Percentiles rank a stretch among this genome's conserved stretches.
phyloP scores from a whole-genome alignment of 2,888 invertebrate genomes.

The Parelbella ahira region DNA sequence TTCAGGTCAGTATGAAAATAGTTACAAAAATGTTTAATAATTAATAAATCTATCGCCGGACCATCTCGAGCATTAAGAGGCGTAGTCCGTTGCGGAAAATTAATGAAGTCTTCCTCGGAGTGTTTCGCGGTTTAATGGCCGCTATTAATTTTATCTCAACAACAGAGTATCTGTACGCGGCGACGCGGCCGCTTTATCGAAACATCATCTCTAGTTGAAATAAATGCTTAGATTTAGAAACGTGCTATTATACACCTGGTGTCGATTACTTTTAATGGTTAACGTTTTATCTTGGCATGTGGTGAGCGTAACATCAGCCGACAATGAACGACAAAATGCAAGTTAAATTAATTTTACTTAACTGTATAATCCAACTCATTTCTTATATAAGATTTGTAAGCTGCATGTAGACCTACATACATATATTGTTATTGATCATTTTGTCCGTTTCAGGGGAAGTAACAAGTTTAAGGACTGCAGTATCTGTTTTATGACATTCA shows the following conservation, averaged over 20 bases:
- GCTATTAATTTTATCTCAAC: conserved; percentile 76
- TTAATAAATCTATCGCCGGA: conserved; percentile 70
- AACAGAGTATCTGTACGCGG: conserved; percentile 46
- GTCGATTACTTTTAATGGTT: conserved; percentile 17
- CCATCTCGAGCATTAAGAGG: conserved; percentile 65
- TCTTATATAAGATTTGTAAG: too few relatives aligned
- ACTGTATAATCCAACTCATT: too few relatives aligned
- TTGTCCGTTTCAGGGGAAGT: too few relatives aligned
- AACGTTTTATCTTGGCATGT: not conserved
- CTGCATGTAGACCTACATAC: too few relatives aligned
- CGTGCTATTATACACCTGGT: conserved; percentile 10
- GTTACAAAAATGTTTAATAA: conserved; percentile 35
- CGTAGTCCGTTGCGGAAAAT: conserved; percentile 66
- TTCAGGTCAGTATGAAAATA: conserved; percentile 13
- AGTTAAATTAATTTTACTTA: too few relatives aligned
- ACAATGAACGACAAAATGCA: too few relatives aligned
- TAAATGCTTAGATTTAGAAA: conserved; percentile 35
- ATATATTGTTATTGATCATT: too few relatives aligned
- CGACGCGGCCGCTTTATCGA: conserved; percentile 31
- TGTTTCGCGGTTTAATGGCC: conserved; percentile 72
- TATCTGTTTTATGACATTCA: conserved; percentile 22
- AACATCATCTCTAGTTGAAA: conserved; percentile 39
- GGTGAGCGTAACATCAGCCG: too few relatives aligned
- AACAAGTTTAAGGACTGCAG: too few relatives aligned
- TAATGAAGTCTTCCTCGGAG: conserved; percentile 75